Evolutionary conservation across 2,113 vertebrate genomes (phyloP), one percentile per base, ranked within the genome.

Genomic region (Monopterus albus): DNA sequence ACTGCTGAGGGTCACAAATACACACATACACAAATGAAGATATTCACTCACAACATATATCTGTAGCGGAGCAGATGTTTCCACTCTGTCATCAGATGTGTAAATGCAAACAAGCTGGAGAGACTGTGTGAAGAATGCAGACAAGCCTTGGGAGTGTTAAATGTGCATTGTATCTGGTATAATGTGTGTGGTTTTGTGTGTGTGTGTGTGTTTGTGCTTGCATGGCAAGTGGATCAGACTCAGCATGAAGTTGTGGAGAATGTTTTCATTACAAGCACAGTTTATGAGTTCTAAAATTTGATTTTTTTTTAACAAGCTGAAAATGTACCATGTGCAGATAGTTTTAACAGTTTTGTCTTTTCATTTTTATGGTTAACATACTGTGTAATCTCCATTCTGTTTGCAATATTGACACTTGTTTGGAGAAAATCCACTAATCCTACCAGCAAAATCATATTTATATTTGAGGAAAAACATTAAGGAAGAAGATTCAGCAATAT

Each of bases 1-100:
- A 66, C 21, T 20, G 55, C 75, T 50, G 29, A 69, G 63, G 78
- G 83, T 88, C 81, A 82, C 75, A 82, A 45, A 69, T 57, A 58
- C 56, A 82, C 63, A 51, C 49, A 79, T 14, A 49, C 28, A 31
- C 5, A 72, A 49, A 75, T 36, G 23, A 10, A 77, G 25, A 57
- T 33, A 67, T n/a, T 55, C 51, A 36, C 28, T 18, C 29, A 51
- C 39, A 57, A 28, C 64, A 17, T 46, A 35, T 64, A 83, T 72
- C 60, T 61, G 69, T 46, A 81, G 72, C 89, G 91, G 82, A 81
- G 72, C 89, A 91, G 82, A 85, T 91, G 83, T 58, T 69, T 45
- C 60, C 61, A 4, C 40, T 46, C 68, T 83, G 76, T 52, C 56
- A 71, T 69, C 88, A 91, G 88, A 90, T 93, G 89, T 83, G 84